Percentiles rank a stretch among this genome's conserved stretches.
These are phyloP conservation scores for Ganaspis brasiliensis DNA, from an alignment of 2,888 invertebrate genomes.

Conservation along the genomic window DNA sequence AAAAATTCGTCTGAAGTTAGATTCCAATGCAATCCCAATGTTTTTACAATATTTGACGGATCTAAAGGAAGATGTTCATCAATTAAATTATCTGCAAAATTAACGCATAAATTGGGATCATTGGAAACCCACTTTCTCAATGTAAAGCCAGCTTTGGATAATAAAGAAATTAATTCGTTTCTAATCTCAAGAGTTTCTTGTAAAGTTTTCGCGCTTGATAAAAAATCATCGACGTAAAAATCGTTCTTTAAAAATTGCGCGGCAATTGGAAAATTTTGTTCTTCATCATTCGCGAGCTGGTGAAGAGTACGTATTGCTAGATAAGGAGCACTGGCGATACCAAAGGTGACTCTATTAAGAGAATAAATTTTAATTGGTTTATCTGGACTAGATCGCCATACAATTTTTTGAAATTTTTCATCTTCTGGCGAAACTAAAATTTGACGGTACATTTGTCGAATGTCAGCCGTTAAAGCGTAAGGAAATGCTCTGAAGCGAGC, in stretches of 20 bases:
- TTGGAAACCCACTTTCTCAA: not conserved
- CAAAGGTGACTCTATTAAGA: constrained; percentile 63
- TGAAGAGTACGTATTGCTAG: constrained; percentile 60
- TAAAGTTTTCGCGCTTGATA: constrained; percentile 47
- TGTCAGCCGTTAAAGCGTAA: not conserved
- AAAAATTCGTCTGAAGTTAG: too few species aligned
- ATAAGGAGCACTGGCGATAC: constrained; percentile 63
- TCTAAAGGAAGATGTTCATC: not conserved
- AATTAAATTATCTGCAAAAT: not conserved
- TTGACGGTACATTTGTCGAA: too few species aligned
- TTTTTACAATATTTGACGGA: not conserved
- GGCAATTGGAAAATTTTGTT: constrained; percentile 53
- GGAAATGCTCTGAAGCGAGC: not conserved
- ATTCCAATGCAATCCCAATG: too few species aligned
- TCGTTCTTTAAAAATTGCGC: constrained; percentile 49
- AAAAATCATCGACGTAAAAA: constrained; percentile 63
- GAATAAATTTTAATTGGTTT: not conserved
- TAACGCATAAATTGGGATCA: not conserved
- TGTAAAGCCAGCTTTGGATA: not conserved
- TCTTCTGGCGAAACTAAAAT: not conserved
- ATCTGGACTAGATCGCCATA: not conserved
- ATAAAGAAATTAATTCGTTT: constrained; percentile 36
- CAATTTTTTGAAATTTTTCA: not conserved
- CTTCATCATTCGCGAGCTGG: constrained; percentile 62
- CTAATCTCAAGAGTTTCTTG: constrained; percentile 54